These are phyloP conservation scores for Ictalurus furcatus DNA, from an alignment of 2,113 vertebrate genomes.

Conservation along the genomic window DNA sequence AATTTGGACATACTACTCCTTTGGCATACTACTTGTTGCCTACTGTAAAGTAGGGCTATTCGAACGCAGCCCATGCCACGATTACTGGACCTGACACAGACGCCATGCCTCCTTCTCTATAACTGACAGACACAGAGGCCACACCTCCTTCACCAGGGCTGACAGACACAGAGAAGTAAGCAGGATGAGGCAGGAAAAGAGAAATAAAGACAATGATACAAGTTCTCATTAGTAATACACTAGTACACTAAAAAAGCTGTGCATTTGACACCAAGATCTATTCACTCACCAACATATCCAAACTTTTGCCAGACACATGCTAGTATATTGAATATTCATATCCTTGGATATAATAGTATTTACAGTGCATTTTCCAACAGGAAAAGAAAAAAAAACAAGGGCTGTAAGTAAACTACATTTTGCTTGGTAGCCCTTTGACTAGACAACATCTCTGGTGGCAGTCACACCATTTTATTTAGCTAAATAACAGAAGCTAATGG, in stretches of 20 bases:
- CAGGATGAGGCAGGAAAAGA: too few species aligned
- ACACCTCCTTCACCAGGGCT: neutral
- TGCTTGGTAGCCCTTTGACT: neutral
- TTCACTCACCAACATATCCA: neutral
- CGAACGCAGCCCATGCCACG: too few species aligned
- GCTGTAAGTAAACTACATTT: neutral
- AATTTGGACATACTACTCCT: too few species aligned
- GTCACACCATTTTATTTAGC: neutral
- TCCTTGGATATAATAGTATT: neutral
- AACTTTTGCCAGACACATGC: neutral
- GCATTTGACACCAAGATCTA: neutral
- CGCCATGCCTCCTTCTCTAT: too few species aligned
- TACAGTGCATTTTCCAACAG: neutral
- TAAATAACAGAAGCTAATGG: neutral
- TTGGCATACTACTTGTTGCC: too few species aligned
- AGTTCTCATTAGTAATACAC: neutral
- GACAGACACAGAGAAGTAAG: too few species aligned
- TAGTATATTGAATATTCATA: neutral
- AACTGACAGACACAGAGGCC: neutral
- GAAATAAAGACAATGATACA: neutral
- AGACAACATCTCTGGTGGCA: neutral
- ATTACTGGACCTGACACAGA: neutral
- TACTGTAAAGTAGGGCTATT: too few species aligned
- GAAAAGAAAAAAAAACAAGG: neutral
- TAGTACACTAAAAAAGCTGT: neutral